Base-by-base conservation (phyloP, 2,888 invertebrate species). In the Scaptomyza polygonia region DNA sequence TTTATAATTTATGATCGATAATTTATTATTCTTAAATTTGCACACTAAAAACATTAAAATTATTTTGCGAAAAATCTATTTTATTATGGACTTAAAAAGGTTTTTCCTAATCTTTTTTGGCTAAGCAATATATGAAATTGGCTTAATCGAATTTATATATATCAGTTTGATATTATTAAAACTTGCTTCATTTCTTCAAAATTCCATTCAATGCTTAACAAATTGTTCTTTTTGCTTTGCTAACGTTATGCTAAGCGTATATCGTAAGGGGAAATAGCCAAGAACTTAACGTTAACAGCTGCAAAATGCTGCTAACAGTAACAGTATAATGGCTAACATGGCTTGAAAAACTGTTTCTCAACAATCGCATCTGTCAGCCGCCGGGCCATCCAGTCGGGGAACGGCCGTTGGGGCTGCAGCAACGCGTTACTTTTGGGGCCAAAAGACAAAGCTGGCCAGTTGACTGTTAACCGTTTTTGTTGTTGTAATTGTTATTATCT, bases 261-360 rank as follows among this genome's bases (percentile, higher is more conserved):
- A 82, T 88, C 82, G 82, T 82, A 82, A 86, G 88, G 82, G 82
- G 82, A 86, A 82, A 64, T 58, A 52, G 18, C 21, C 48, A 36
- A 40, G 14, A 49, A 21, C 45, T 21, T 21, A 1, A 39, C 52
- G 58, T 47, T 67, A 59, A 32, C 45, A 43, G 48, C 30, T 16
- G 34, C 18, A 25, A 16, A 25, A 16, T 16, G 18, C 59, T 79
- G 79, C 67, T 68, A 49, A 32, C 47, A 27, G 36, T 7, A 25
- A 11, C 44, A 29, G 51, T n/a, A n/a, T n/a, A 12, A 32, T 14
- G 30, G 49, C 27, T 12, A 55, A 55, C 32, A 65, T 39, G 32
- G 16, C n/a, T 29, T 36, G 11, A 5, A 2, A 2, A 34, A 34
- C 32, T 40, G 55, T 32, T 9, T n/a, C 14, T 49, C 11, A 11